Evolutionary conservation across 2,113 vertebrate genomes (phyloP).

Genomic region (Steatornis caripensis): DNA sequence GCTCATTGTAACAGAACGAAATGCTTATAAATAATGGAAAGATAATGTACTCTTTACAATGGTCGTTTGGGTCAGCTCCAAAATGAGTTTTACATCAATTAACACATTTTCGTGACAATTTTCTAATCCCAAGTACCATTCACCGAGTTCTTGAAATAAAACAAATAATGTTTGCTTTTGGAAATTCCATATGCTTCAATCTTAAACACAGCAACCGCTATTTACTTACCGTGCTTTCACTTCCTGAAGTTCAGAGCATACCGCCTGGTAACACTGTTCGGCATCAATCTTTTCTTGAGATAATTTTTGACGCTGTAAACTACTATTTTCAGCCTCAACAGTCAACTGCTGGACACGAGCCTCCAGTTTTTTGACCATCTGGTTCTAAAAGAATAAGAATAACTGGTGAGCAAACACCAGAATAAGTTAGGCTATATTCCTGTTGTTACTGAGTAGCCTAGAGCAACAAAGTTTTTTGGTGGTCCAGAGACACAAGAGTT

Average conservation of each 20-base stretch:
- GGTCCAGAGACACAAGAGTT: neutral
- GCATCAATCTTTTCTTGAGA: conserved; percentile 85
- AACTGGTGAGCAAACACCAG: conserved; percentile 7
- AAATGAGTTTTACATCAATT: neutral
- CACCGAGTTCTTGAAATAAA: neutral
- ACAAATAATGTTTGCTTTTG: neutral
- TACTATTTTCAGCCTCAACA: conserved; percentile 84
- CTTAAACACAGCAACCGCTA: neutral
- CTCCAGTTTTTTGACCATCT: conserved; percentile 82
- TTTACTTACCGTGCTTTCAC: conserved; percentile 78
- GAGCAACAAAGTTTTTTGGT: conserved; percentile 57
- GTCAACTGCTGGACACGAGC: conserved; percentile 86
- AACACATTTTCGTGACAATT: neutral
- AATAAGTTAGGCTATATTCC: neutral
- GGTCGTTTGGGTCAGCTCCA: neutral
- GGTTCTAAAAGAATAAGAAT: conserved; percentile 76
- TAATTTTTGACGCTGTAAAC: conserved; percentile 80
- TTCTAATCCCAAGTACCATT: neutral
- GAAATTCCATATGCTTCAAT: neutral
- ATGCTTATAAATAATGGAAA: neutral
- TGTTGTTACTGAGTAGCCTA: neutral
- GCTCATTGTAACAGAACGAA: neutral
- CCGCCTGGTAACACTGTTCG: conserved; percentile 78
- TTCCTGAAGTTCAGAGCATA: conserved; percentile 82
- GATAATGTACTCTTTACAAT: neutral